Evolutionary conservation across 2,888 invertebrate species (phyloP), one percentile per base, ranked within the genome.

Genomic region (Aradus depressus): DNA sequence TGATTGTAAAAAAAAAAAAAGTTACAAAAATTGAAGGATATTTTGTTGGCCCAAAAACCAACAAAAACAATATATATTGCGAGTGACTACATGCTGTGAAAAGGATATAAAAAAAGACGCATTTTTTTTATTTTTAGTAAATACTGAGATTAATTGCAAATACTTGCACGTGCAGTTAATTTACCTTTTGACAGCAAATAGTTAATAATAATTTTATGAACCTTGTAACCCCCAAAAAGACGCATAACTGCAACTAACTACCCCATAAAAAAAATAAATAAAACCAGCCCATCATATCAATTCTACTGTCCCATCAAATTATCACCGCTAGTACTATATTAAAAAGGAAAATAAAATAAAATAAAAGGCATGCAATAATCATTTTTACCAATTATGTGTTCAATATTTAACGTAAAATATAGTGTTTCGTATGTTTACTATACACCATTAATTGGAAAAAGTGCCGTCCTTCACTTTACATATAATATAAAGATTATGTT

Each of bases 21-120:
- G 52, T 54, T 50, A 51, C 28, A 54, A 41, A 49, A 47, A 44
- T 43, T 35, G 4, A 6, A 34, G 21, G 23, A 44, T 37, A 10
- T 25, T 34, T 43, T 43, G 81, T 90, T 89, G 84, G 87, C 89
- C 84, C 88, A 88, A 80, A 86, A 87, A 84, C 87, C 87, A 87
- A 85, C 81, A 84, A 84, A 79, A 81, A 82, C 34, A 57, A 41
- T 51, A 50, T 51, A 58, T 28, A 44, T 49, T 38, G 50, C 44
- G 44, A 45, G 45, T 50, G 44, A 44, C 53, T 53, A 49, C 53
- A 53, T 53, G 53, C 53, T 53, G 53, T 53, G 53, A 53, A 53
- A 53, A 53, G 50, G 53, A 53, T 50, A 43, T 49, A 32, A 25
- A 44, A 43, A 49, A 41, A 53, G 42, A 50, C 53, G 37, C 49